Conservation (phyloP, 2,888 invertebrate species). For the Tinea pellionella region DNA sequence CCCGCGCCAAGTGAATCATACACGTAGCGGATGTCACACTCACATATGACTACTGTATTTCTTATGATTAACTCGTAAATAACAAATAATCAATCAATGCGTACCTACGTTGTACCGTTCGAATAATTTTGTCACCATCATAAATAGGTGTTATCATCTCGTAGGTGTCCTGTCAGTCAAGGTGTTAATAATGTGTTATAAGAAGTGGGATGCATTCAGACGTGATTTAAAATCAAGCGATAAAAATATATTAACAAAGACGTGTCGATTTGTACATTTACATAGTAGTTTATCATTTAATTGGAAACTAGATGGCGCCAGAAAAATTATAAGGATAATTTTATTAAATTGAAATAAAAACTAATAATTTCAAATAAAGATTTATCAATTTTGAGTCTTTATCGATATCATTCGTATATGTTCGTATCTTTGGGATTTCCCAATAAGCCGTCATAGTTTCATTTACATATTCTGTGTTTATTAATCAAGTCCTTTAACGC, state of each 20-base stretch:
- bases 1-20: slow-evolving; percentile 31
- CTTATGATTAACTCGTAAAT: background rate
- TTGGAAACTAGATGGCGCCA: background rate
- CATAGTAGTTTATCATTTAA: background rate
- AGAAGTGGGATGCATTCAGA: background rate
- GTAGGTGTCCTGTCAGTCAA: background rate
- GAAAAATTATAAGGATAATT: background rate
- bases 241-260: background rate
- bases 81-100: background rate
- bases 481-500: no score
- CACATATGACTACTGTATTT: background rate
- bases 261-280: background rate
- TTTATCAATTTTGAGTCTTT: no score
- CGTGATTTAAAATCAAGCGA: background rate
- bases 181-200: background rate
- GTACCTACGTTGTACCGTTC: background rate
- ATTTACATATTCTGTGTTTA: no score
- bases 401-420: no score
- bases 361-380: no score
- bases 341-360: no score
- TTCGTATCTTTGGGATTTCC: no score
- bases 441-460: no score
- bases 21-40: slow-evolving; percentile 15
- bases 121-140: background rate
- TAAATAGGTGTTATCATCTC: background rate